Conservation (phyloP, 2,797 vertebrate genomes). For the Phoxinus dragarum region DNA sequence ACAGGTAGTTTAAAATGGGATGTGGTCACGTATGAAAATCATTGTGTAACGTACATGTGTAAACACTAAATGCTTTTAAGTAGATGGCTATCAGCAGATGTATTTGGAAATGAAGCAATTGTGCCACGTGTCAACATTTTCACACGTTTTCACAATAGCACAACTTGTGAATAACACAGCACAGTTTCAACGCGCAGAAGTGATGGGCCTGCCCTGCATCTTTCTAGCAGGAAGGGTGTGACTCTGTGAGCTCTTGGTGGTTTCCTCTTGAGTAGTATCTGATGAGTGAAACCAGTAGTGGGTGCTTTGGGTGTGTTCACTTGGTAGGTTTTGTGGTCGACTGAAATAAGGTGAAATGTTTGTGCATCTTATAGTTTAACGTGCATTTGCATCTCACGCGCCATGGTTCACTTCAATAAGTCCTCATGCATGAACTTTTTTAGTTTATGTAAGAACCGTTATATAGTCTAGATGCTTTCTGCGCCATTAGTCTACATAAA, state of each 20-base stretch:
- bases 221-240: slow-evolving; percentile 81
- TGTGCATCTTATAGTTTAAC: neutral
- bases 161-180: neutral
- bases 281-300: slow-evolving; percentile 71
- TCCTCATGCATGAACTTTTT: neutral
- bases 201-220: slow-evolving; percentile 63
- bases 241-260: slow-evolving; percentile 71
- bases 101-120: neutral
- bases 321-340: slow-evolving; percentile 60
- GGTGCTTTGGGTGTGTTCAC: slow-evolving; percentile 71
- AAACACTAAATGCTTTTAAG: neutral
- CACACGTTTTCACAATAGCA: neutral
- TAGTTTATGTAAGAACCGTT: neutral
- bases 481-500: neutral
- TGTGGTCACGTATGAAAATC: neutral
- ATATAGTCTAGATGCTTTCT: too few species aligned
- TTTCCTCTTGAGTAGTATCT: slow-evolving; percentile 76
- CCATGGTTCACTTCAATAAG: neutral
- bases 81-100: neutral
- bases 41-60: neutral
- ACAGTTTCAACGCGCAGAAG: slow-evolving; percentile 58
- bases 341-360: slow-evolving; percentile 19
- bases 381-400: neutral
- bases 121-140: neutral
- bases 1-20: neutral